Conservation (phyloP, 1,140 invertebrate species). For the Lanistes nyassanus region DNA sequence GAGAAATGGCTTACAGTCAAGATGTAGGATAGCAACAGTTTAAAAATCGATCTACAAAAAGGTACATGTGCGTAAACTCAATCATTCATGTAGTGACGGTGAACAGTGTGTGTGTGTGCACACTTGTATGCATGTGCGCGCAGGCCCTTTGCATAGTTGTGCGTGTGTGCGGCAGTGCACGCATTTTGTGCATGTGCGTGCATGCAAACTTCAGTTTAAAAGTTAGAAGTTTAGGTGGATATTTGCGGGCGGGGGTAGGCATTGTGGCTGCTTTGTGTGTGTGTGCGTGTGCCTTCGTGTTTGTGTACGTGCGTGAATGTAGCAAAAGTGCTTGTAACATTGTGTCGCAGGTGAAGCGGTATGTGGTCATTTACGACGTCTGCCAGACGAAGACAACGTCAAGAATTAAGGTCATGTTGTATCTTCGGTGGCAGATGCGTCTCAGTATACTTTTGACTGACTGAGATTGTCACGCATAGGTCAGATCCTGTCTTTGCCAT, state of each 20-base stretch:
- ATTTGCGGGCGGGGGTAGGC: not conserved
- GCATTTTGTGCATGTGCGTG: slow-evolving; percentile 5
- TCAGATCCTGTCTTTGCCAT: not conserved
- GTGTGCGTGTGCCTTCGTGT: slow-evolving; percentile 4
- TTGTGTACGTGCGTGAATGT: not conserved
- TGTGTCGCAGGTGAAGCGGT: not conserved
- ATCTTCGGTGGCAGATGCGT: not conserved
- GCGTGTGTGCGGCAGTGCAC: not conserved
- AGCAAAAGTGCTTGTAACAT: not conserved
- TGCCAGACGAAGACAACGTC: not conserved
- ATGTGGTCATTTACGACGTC: not conserved
- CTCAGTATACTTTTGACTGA: not conserved
- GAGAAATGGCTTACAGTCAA: no score
- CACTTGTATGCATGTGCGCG: not conserved
- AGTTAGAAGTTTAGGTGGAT: no score
- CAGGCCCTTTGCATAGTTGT: not conserved
- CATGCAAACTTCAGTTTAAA: no score
- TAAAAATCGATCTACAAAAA: no score
- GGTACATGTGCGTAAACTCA: no score
- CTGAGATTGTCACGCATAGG: not conserved
- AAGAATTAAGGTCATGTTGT: not conserved
- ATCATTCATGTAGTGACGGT: no score
- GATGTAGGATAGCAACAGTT: no score
- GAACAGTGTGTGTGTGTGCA: not conserved
- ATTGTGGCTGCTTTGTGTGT: slow-evolving; percentile 1